Evolutionary conservation across 1,140 invertebrate genomes (phyloP).

Genomic region (Reticulitermes speratus): DNA sequence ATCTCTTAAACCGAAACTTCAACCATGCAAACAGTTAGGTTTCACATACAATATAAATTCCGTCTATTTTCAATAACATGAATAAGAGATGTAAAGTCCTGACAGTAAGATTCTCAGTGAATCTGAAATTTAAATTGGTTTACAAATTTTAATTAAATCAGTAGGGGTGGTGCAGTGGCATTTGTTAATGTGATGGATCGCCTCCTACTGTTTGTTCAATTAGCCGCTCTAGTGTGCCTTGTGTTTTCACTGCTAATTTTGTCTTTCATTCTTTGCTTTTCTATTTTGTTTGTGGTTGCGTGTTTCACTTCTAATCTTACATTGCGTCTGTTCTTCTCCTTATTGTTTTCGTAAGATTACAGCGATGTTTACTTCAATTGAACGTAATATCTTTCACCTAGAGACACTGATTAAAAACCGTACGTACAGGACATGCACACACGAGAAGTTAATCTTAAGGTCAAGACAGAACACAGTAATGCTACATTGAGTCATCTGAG

Average conservation of each 20-base stretch:
- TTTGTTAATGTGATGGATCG: conserved; percentile 11
- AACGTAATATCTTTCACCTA: neutral
- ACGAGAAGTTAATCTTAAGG: neutral
- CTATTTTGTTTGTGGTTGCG: neutral
- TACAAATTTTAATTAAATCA: conserved; percentile 5
- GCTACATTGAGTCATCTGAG: too few relatives aligned
- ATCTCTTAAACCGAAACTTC: too few relatives aligned
- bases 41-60: neutral
- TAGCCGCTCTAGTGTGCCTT: neutral
- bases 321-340: neutral
- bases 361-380: neutral
- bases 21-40: too few relatives aligned
- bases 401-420: neutral
- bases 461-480: too few relatives aligned
- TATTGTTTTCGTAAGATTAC: neutral
- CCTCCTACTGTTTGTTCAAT: neutral
- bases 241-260: neutral
- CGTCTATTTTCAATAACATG: neutral
- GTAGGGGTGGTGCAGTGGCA: neutral
- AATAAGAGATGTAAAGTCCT: neutral
- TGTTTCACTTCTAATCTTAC: conserved; percentile 5
- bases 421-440: neutral
- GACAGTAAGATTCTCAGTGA: neutral
- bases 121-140: neutral
- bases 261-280: neutral